phyloP scores from a whole-genome alignment of 2,888 invertebrate genomes.

The Sthenelais limicola region DNA sequence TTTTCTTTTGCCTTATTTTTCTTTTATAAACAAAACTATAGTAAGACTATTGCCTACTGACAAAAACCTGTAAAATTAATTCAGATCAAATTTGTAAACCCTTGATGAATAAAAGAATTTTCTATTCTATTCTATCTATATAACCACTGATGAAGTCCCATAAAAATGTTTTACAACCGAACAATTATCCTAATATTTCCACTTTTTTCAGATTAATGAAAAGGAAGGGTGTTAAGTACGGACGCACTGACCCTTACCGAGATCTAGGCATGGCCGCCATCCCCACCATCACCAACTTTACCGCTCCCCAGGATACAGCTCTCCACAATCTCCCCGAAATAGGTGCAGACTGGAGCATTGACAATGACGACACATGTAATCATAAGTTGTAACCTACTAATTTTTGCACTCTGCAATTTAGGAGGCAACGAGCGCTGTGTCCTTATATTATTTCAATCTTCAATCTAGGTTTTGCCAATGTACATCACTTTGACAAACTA shows the following conservation, averaged over 20 bases:
- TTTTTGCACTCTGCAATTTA: background rate
- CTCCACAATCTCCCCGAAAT: constrained; percentile 27
- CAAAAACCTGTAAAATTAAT: too few species aligned
- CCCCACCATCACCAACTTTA: constrained; percentile 34
- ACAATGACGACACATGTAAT: constrained; percentile 36
- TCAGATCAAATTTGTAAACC: too few species aligned
- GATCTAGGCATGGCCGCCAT: constrained; percentile 33
- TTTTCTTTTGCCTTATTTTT: too few species aligned
- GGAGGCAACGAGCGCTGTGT: constrained; percentile 19
- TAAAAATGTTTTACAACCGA: too few species aligned
- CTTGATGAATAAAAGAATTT: too few species aligned
- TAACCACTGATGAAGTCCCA: too few species aligned
- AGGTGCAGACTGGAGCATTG: constrained; percentile 37
- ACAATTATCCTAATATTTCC: too few species aligned
- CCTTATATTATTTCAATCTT: background rate
- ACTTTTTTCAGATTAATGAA: background rate
- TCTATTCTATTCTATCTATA: too few species aligned
- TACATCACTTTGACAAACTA: too few species aligned
- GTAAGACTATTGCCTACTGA: too few species aligned
- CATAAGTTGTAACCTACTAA: constrained; percentile 39
- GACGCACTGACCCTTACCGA: constrained; percentile 19
- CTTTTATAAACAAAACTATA: too few species aligned
- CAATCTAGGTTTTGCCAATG: background rate
- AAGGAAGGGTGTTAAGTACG: constrained; percentile 18
- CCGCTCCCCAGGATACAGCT: constrained; percentile 25